A percentile compares a stretch with the other conserved stretches of the same genome.
These are phyloP conservation scores for Mesocricetus auratus DNA, from an alignment of 2,113 vertebrate genomes.

Conservation along the genomic window DNA sequence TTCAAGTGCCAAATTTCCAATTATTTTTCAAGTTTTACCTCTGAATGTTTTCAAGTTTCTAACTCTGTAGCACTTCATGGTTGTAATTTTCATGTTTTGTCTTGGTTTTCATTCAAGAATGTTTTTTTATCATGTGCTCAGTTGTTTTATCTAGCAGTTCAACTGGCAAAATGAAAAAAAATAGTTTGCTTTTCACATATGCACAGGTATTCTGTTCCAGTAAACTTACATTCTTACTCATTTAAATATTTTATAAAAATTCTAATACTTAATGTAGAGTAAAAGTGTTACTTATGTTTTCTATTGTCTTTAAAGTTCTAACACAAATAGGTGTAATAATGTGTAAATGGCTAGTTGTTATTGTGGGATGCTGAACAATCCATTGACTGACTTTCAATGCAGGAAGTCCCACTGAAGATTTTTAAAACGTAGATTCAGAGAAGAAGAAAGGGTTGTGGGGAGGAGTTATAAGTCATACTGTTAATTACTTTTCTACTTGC, in stretches of 20 bases:
- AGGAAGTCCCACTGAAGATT: constrained; percentile 51
- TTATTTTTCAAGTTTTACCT: neutral
- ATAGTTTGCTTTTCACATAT: neutral
- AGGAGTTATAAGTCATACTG: constrained; percentile 45
- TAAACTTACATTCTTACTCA: neutral
- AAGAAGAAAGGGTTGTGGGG: constrained; percentile 21
- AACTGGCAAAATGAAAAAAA: neutral
- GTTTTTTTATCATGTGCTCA: neutral
- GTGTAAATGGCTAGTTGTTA: constrained; percentile 27
- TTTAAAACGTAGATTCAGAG: constrained; percentile 68
- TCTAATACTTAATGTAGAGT: neutral
- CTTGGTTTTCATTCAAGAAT: neutral
- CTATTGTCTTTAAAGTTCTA: neutral
- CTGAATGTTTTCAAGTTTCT: neutral
- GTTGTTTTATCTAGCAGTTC: neutral
- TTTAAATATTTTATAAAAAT: neutral
- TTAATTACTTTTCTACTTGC: neutral
- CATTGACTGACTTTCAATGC: constrained; percentile 73
- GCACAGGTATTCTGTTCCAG: neutral
- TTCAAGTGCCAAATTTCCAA: neutral
- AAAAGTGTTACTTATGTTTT: neutral
- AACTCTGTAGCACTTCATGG: neutral
- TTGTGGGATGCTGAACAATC: constrained; percentile 75
- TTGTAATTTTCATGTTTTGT: neutral
- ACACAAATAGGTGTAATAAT: constrained; percentile 32